A percentile compares a stretch with the other conserved stretches of the same genome.
These are phyloP conservation scores for Dendrolimus punctatus DNA, from an alignment of 1,140 invertebrate genomes.

Conservation along the genomic window DNA sequence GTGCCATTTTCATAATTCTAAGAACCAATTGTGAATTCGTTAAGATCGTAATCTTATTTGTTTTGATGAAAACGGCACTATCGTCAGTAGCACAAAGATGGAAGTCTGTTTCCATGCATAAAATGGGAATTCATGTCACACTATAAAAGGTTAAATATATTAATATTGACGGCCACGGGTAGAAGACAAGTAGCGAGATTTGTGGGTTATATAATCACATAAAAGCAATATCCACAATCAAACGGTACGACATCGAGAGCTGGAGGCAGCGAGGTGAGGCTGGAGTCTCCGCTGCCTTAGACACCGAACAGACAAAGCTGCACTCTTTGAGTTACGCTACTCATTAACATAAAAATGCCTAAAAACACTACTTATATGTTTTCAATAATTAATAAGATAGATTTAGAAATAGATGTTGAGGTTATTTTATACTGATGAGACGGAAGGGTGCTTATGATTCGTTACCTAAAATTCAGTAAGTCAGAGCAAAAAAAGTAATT, in stretches of 20 bases:
- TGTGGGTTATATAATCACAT: slow-evolving; percentile 35
- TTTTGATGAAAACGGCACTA: slow-evolving; percentile 31
- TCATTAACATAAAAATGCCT: slow-evolving; percentile 19
- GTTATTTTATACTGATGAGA: neutral
- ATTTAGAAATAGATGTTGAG: neutral
- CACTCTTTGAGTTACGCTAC: slow-evolving; percentile 51
- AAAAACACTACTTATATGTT: neutral
- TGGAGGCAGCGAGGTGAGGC: slow-evolving; percentile 48
- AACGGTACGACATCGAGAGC: slow-evolving; percentile 62
- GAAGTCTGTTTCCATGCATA: slow-evolving; percentile 35
- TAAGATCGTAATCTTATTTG: slow-evolving; percentile 2
- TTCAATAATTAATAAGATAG: neutral
- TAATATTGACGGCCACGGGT: slow-evolving; percentile 16
- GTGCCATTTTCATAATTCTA: slow-evolving; percentile 34
- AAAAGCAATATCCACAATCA: slow-evolving; percentile 63
- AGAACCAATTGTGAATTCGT: slow-evolving; percentile 4
- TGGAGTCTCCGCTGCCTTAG: slow-evolving; percentile 42
- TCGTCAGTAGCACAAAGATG: slow-evolving; percentile 18
- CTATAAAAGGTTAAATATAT: slow-evolving; percentile 17
- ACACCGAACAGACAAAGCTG: slow-evolving; percentile 67
- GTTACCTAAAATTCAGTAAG: no score
- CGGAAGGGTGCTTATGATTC: no score
- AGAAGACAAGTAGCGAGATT: slow-evolving; percentile 25
- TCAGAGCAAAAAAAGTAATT: no score
- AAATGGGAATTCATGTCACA: slow-evolving; percentile 17